Evolutionary conservation across 2,797 vertebrate species (phyloP), one percentile per base, ranked within the genome.

Genomic region (Tamandua tetradactyla): DNA sequence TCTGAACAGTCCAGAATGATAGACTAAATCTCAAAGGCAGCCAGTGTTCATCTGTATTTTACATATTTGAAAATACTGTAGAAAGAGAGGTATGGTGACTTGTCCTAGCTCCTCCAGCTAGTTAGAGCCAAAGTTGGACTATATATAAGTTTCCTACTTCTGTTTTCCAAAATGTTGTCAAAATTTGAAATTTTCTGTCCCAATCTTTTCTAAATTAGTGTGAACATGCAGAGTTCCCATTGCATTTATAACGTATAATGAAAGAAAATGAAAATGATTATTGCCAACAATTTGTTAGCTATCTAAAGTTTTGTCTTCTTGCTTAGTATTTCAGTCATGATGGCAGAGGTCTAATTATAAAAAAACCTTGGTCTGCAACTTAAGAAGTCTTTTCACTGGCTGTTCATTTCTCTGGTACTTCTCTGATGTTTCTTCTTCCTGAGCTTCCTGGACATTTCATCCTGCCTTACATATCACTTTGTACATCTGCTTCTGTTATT

Each of bases 61-160:
- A 9, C 8, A 30, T 11, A 59, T 2, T 35, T 18, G 15, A 74
- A 57, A 15, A 37, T 35, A 40, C 57, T 7, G 11, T 2, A 3
- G 40, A 3, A 8, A 72, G 27, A 57, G 35, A 20, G 7, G 9
- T 61, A 5, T 18, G 0, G 1, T 5, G 2, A 7, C 30, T 13
- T 22, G 23, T 20, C 59, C 10, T 22, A 23, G 40, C 49, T 13
- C 25, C 59, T 25, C 12, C 13, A 2, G 8, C 55, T 6, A 15
- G 5, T 32, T 35, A 25, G 30, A 69, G 30, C 37, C 59, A 75
- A 35, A 40, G 35, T 37, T 35, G 10, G n/a, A 35, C 42, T 7
- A 59, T 25, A 61, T 11, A 18, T 30, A 27, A 59, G 11, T 40
- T 55, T 80, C 49, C 72, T 47, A 14, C 23, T 23, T 75, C 20